Evolutionary conservation across 1,140 invertebrate genomes (phyloP).

Genomic region (Dendrolimus kikuchii): DNA sequence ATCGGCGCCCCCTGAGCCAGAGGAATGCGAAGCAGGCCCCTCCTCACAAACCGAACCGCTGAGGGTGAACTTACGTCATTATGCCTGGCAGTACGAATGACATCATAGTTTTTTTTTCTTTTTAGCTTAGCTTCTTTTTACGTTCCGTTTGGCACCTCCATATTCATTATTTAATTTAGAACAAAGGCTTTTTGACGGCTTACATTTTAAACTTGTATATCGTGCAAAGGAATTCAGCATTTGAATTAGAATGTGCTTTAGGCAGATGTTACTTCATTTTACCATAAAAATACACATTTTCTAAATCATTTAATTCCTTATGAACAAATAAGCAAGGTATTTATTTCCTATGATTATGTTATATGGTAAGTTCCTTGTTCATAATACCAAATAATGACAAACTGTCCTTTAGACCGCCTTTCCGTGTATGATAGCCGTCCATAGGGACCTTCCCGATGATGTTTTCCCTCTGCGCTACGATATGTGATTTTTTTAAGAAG

Average conservation of each 20-base stretch:
- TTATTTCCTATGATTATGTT: too few relatives aligned
- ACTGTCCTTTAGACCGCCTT: too few relatives aligned
- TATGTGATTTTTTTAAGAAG: too few relatives aligned
- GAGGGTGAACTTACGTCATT: slow-evolving; percentile 65
- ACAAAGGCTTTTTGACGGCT: slow-evolving; percentile 26
- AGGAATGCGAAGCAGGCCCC: slow-evolving; percentile 45
- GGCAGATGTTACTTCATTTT: slow-evolving; percentile 7
- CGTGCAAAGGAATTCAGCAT: slow-evolving; percentile 67
- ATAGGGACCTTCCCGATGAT: too few relatives aligned
- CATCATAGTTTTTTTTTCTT: slow-evolving; percentile 63
- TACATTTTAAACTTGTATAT: slow-evolving; percentile 22
- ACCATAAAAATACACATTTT: slow-evolving; percentile 1
- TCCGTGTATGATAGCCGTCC: too few relatives aligned
- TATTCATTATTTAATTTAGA: slow-evolving; percentile 27
- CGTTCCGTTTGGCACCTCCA: slow-evolving; percentile 45
- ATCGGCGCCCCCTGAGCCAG: slow-evolving; percentile 25
- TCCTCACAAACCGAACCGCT: slow-evolving; percentile 44
- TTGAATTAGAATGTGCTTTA: slow-evolving; percentile 33
- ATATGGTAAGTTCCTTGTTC: too few relatives aligned
- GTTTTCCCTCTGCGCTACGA: too few relatives aligned
- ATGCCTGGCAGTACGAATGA: slow-evolving; percentile 68
- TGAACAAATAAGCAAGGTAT: too few relatives aligned
- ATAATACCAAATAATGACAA: too few relatives aligned
- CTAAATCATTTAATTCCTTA: too few relatives aligned
- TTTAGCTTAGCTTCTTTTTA: slow-evolving; percentile 52